Evolutionary conservation across 2,888 invertebrate species (phyloP).

Genomic region (Ischnus inquisitorius): DNA sequence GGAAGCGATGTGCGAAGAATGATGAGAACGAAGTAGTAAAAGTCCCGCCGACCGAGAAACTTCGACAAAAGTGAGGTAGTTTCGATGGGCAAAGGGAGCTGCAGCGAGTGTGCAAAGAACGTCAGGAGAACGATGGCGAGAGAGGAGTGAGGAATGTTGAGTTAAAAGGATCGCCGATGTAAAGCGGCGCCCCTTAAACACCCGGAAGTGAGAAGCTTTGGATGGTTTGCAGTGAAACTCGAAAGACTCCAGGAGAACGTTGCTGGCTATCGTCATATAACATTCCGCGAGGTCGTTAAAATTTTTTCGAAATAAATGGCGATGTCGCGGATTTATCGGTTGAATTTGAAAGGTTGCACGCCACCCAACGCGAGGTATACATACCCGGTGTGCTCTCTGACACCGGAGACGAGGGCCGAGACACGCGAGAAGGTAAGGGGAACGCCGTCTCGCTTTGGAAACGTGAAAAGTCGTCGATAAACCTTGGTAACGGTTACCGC

Average conservation of each 20-base stretch:
- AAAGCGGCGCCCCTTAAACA: slow-evolving; percentile 47
- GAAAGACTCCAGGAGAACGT: slow-evolving; percentile 17
- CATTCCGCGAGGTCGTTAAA: slow-evolving; percentile 58
- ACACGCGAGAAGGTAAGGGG: slow-evolving; percentile 3
- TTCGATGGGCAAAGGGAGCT: slow-evolving; percentile 28
- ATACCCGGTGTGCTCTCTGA: neutral
- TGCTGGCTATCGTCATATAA: slow-evolving; percentile 31
- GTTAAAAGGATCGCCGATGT: slow-evolving; percentile 53
- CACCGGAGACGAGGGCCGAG: slow-evolving; percentile 15
- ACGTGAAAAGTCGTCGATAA: slow-evolving; percentile 54
- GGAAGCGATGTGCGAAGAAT: slow-evolving; percentile 4
- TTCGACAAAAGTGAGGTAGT: slow-evolving; percentile 43
- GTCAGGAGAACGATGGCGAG: neutral
- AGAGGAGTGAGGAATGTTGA: neutral
- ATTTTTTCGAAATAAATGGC: slow-evolving; percentile 60
- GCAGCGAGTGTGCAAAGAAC: neutral
- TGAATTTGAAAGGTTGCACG: slow-evolving; percentile 51
- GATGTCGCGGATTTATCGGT: slow-evolving; percentile 55
- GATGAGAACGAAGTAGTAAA: slow-evolving; percentile 47
- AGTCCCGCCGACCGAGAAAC: slow-evolving; percentile 44
- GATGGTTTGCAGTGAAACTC: slow-evolving; percentile 2
- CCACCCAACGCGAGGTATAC: neutral
- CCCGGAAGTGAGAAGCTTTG: slow-evolving; percentile 8
- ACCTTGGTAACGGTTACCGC: slow-evolving; percentile 19
- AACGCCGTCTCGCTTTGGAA: slow-evolving; percentile 14